phyloP scores from a whole-genome alignment of 2,797 vertebrate genomes.

The Tachyglossus aculeatus region DNA sequence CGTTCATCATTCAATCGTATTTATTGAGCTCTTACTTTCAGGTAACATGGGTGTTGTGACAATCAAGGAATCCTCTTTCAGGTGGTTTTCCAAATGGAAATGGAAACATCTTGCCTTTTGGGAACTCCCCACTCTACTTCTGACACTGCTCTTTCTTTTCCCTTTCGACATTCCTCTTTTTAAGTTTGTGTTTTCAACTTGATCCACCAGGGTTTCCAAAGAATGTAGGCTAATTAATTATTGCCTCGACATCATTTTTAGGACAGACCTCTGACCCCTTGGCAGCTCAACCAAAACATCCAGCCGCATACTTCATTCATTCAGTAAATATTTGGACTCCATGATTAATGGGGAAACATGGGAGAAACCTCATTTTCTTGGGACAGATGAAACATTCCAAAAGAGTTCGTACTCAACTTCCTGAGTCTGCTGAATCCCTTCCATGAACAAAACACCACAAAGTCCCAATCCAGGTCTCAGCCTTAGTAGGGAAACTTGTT shows the following conservation, averaged over 20 bases:
- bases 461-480: background rate
- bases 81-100: slow-evolving; percentile 50
- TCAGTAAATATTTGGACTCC: slow-evolving; percentile 58
- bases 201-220: slow-evolving; percentile 55
- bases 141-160: slow-evolving; percentile 25
- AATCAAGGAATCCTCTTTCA: background rate
- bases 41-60: too few relatives aligned
- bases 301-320: slow-evolving; percentile 46
- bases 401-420: slow-evolving; percentile 4
- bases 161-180: slow-evolving; percentile 51
- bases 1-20: too few relatives aligned
- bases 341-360: slow-evolving; percentile 45
- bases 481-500: background rate
- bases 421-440: background rate
- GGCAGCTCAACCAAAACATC: slow-evolving; percentile 53
- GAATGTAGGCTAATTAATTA: slow-evolving; percentile 69
- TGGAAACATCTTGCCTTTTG: slow-evolving; percentile 30
- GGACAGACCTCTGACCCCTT: slow-evolving; percentile 61
- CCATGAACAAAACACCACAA: background rate
- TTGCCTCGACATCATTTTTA: slow-evolving; percentile 66
- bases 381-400: slow-evolving; percentile 3
- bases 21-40: too few relatives aligned
- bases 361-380: slow-evolving; percentile 24
- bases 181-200: slow-evolving; percentile 42
- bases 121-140: background rate